phyloP scores from a whole-genome alignment of 2,797 vertebrate species.

The Myotis findleyi region DNA sequence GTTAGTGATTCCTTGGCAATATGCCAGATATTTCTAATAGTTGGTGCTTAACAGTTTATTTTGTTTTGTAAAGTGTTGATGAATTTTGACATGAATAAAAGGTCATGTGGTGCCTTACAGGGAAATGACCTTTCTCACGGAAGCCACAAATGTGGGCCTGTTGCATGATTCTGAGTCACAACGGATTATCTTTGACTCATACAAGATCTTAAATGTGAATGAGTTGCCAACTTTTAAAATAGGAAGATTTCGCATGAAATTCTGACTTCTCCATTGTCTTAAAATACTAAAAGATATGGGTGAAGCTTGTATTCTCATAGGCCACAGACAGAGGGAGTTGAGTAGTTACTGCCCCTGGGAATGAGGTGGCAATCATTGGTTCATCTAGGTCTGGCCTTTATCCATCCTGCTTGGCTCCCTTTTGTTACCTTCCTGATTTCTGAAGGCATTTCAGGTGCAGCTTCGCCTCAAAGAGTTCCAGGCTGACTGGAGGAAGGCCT shows the following conservation, averaged over 20 bases:
- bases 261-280: background rate
- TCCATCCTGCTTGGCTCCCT: accelerated
- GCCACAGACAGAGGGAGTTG: background rate
- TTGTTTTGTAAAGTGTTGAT: background rate
- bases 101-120: too few species aligned
- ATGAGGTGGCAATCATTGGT: background rate
- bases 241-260: background rate
- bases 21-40: background rate
- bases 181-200: background rate
- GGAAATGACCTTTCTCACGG: background rate
- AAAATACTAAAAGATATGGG: background rate
- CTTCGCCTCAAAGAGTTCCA: background rate
- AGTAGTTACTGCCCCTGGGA: background rate
- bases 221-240: background rate
- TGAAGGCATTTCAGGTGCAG: background rate
- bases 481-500: background rate
- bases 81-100: constrained; percentile 9
- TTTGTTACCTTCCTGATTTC: background rate
- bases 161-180: background rate
- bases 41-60: constrained; percentile 37
- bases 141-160: background rate
- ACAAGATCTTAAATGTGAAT: background rate
- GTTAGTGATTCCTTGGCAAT: background rate
- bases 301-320: background rate
- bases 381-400: background rate